Percentiles rank a stretch among this genome's conserved stretches.
These are phyloP conservation scores for Epirrhoe tristata DNA, from an alignment of 2,888 invertebrate genomes.

Conservation along the genomic window DNA sequence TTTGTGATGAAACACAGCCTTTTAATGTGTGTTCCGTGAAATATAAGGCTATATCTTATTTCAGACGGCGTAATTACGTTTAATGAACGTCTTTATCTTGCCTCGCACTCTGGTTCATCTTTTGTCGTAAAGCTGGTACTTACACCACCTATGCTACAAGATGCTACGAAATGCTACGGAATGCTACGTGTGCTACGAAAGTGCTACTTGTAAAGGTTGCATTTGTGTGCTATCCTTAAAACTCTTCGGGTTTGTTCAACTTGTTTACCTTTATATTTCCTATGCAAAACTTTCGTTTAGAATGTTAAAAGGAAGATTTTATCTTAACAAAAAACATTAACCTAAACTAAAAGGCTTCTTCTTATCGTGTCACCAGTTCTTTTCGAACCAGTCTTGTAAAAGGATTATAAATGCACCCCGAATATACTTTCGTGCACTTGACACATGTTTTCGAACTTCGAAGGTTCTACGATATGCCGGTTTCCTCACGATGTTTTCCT, in stretches of 20 bases:
- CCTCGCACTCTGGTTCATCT: slow-evolving; percentile 50
- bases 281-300: neutral
- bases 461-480: too few species aligned
- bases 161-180: slow-evolving; percentile 24
- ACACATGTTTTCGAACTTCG: too few species aligned
- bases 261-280: neutral
- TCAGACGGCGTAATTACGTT: slow-evolving; percentile 51
- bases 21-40: slow-evolving; percentile 39
- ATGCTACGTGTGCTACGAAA: slow-evolving; percentile 21
- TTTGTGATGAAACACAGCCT: slow-evolving; percentile 26
- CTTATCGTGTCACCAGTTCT: too few species aligned
- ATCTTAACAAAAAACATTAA: too few species aligned
- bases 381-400: too few species aligned
- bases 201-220: slow-evolving; percentile 18
- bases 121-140: slow-evolving; percentile 42
- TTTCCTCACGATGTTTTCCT: too few species aligned
- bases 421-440: too few species aligned
- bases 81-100: slow-evolving; percentile 59
- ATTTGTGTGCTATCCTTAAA: neutral
- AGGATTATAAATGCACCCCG: too few species aligned
- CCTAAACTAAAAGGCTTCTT: too few species aligned
- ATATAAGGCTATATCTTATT: slow-evolving; percentile 43
- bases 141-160: slow-evolving; percentile 19
- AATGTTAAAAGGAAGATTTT: neutral
- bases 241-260: neutral